These are phyloP conservation scores for Dipodomys ordii DNA, from an alignment of 2,113 vertebrate species.

Conservation along the genomic window DNA sequence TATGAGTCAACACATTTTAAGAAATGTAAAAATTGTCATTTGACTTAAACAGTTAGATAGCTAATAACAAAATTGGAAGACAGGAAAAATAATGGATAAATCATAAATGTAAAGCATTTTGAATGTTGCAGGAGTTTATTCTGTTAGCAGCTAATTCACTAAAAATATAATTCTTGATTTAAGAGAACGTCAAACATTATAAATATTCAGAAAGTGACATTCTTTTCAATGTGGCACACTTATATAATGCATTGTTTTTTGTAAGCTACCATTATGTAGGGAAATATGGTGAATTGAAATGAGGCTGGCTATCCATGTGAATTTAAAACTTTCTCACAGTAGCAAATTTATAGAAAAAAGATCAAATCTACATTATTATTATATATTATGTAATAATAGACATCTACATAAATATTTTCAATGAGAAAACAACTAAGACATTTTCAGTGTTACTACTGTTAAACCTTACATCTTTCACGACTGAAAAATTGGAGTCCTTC, in stretches of 20 bases:
- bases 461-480: conserved; percentile 72
- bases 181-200: conserved; percentile 68
- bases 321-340: conserved; percentile 24
- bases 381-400: conserved; percentile 62
- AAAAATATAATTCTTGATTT: conserved; percentile 54
- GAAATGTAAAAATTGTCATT: conserved; percentile 56
- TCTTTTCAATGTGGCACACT: conserved; percentile 61
- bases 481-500: conserved; percentile 35
- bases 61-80: conserved; percentile 67
- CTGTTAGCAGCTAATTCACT: conserved; percentile 60
- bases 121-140: conserved; percentile 61
- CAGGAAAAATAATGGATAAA: conserved; percentile 61
- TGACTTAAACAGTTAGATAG: conserved; percentile 33
- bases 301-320: conserved; percentile 24
- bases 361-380: background rate
- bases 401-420: conserved; percentile 64
- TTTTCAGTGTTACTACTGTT: conserved; percentile 57
- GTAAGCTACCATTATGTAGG: conserved; percentile 44
- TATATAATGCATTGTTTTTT: conserved; percentile 67
- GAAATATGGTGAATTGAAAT: conserved; percentile 56
- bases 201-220: conserved; percentile 79
- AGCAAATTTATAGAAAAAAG: conserved; percentile 56
- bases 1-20: conserved; percentile 28
- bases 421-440: conserved; percentile 55
- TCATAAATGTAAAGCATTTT: conserved; percentile 62